Conservation (phyloP, 2,113 vertebrate genomes). For the Lethenteron camtschaticum region DNA sequence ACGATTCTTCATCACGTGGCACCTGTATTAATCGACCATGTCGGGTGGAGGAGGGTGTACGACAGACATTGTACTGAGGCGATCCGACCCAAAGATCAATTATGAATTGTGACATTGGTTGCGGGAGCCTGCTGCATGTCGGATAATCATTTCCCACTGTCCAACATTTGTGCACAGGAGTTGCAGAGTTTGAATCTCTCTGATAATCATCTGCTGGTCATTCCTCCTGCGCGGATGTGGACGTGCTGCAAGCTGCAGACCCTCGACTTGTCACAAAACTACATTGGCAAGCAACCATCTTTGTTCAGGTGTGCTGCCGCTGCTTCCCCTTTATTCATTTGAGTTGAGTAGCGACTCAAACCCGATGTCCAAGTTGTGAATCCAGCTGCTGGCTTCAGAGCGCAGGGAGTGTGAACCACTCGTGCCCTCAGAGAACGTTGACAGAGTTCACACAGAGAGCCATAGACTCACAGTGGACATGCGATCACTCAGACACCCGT, state of each 20-base stretch:
- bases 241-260: slow-evolving; percentile 50
- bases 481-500: too few species aligned
- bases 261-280: slow-evolving; percentile 78
- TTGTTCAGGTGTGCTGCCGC: too few species aligned
- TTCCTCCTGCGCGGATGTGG: slow-evolving; percentile 55
- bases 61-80: too few species aligned
- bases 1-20: too few species aligned
- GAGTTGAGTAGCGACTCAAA: not conserved
- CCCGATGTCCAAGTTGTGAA: not conserved
- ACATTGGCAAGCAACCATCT: slow-evolving; percentile 54
- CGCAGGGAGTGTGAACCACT: not conserved
- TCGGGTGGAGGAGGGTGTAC: too few species aligned
- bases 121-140: too few species aligned
- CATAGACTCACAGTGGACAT: not conserved
- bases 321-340: slow-evolving; percentile 1
- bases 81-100: too few species aligned
- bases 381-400: not conserved
- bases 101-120: too few species aligned
- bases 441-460: not conserved
- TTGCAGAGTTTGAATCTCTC: slow-evolving; percentile 44
- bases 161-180: slow-evolving; percentile 20
- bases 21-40: too few species aligned
- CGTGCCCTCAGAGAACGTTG: not conserved
- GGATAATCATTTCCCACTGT: too few species aligned
- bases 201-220: slow-evolving; percentile 42